Evolutionary conservation across 2,113 vertebrate genomes (phyloP).

Genomic region (Aphyosemion australe): DNA sequence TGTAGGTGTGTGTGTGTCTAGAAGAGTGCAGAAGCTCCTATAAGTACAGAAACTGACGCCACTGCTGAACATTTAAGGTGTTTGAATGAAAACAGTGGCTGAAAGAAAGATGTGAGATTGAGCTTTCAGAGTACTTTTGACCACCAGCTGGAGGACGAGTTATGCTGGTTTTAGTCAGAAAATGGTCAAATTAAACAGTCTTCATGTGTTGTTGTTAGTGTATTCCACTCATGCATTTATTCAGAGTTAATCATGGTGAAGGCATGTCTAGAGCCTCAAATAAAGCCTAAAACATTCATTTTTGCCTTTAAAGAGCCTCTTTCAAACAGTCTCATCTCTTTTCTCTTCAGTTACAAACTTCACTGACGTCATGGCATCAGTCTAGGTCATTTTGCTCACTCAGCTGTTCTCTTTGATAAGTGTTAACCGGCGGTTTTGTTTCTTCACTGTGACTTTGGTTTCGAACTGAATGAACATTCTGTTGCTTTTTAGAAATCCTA

Average conservation of each 20-base stretch:
- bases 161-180: too few species aligned
- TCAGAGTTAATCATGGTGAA: neutral
- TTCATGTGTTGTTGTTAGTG: too few species aligned
- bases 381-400: neutral
- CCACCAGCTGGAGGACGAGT: too few species aligned
- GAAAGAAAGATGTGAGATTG: too few species aligned
- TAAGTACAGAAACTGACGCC: too few species aligned
- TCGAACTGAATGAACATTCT: neutral
- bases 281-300: neutral
- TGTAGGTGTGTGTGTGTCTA: slow-evolving; percentile 14
- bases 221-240: too few species aligned
- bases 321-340: neutral
- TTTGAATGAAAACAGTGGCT: too few species aligned
- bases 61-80: neutral
- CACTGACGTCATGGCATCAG: neutral
- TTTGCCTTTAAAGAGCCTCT: neutral
- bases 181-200: neutral
- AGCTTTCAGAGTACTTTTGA: too few species aligned
- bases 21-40: too few species aligned
- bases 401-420: slow-evolving; percentile 7
- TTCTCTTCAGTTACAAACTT: neutral
- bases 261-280: neutral
- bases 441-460: slow-evolving; percentile 2
- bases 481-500: neutral
- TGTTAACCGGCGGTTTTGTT: slow-evolving; percentile 4